These are phyloP conservation scores for Misgurnus mizolepis DNA, from an alignment of 2,113 vertebrate genomes.

Conservation along the genomic window DNA sequence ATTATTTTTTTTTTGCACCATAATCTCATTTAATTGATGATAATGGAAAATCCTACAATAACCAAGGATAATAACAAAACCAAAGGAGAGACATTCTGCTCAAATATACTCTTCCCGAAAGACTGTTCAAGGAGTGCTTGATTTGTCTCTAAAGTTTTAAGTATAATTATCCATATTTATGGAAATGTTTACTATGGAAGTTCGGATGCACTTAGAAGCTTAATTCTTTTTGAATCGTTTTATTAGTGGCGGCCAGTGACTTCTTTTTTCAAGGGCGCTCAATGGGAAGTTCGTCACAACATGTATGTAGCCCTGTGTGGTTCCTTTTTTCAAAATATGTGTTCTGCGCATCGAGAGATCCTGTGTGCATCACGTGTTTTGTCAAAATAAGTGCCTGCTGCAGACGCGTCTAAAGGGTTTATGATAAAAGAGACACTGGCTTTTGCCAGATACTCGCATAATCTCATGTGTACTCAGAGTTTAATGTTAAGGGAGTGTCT, in stretches of 20 bases:
- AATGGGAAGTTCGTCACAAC: too few species aligned
- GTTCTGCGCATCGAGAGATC: too few species aligned
- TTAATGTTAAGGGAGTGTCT: too few species aligned
- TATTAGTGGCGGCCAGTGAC: too few species aligned
- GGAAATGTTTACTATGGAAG: conserved; percentile 15
- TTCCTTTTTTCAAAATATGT: too few species aligned
- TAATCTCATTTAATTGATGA: background rate
- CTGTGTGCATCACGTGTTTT: too few species aligned
- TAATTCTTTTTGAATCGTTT: background rate
- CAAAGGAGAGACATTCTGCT: background rate
- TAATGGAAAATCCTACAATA: background rate
- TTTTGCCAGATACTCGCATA: too few species aligned
- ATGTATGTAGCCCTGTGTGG: too few species aligned
- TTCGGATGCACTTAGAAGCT: conserved; percentile 26
- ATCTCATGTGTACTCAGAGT: too few species aligned
- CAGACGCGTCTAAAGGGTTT: too few species aligned
- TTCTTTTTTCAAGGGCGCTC: background rate
- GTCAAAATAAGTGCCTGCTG: too few species aligned
- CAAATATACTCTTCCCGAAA: background rate
- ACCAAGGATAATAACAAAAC: background rate
- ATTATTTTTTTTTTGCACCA: background rate
- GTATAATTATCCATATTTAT: conserved; percentile 35
- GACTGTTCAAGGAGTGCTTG: background rate
- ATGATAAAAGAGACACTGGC: too few species aligned
- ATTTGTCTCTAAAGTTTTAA: conserved; percentile 14